Base-by-base conservation (phyloP, 2,797 vertebrate species). In the Poliocrania exsul region DNA sequence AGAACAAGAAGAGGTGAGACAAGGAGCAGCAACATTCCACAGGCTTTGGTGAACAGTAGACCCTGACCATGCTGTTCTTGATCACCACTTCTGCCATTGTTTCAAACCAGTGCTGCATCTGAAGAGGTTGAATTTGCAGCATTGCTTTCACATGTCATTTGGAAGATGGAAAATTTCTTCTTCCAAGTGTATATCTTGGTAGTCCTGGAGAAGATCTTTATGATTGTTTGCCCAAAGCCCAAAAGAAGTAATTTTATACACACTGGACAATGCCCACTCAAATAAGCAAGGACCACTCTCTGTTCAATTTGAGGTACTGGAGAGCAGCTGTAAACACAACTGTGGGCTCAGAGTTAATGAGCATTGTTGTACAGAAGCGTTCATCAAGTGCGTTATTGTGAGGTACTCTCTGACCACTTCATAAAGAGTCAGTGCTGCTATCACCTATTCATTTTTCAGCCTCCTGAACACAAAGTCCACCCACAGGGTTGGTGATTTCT, bases 381-480 rank as follows among this genome's bases (percentile, higher is more conserved):
- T 67, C 20, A 56, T 62, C 21, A 91, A 62, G 29, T 46, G 56
- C 2, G 9, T 37, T 28, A 88, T 9, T 53, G 49, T 3, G 35
- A 84, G 58, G 33, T 75, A 58, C 35, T 61, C 73, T 72, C 73
- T 31, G 85, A 90, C 40, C 73, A 73, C 84, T 93, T 93, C 81
- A 78, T 44, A 67, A 67, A 75, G 50, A 90, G 47, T 58, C 77
- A 81, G 28, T 33, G 35, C 61, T 83, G 72, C 69, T 64, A 49
- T 75, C 47, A 82, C 70, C n/a, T 82, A 38, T 16, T 35, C 74
- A n/a, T 46, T 88, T 91, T 84, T 81, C 77, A 93, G 67, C 28
- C 47, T 95, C 62, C 42, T 66, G 38, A 74, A 50, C 57, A 84
- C 47, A 61, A 64, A 81, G 78, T 89, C 75, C 57, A 93, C 26